These are phyloP conservation scores for Fregata magnificens DNA, from an alignment of 2,113 vertebrate genomes.

Conservation along the genomic window DNA sequence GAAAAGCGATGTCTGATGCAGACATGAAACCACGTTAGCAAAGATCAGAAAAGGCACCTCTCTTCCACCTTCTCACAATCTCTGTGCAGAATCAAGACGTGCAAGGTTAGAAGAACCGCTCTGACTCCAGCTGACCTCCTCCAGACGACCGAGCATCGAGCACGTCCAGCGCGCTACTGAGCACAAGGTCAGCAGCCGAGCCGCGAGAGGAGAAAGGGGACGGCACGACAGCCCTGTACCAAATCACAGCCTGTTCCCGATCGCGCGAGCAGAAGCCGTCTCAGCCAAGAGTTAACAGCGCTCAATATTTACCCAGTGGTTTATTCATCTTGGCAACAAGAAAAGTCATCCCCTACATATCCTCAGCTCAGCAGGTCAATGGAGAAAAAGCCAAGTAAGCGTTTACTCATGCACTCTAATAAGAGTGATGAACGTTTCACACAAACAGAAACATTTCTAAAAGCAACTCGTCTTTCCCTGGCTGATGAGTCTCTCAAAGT, in stretches of 20 bases:
- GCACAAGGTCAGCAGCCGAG: background rate
- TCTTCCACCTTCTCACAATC: background rate
- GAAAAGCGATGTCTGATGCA: background rate
- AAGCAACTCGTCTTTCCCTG: background rate
- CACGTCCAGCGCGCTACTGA: accelerated
- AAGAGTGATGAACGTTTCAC: background rate
- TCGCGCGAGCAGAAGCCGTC: background rate
- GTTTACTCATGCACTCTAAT: background rate
- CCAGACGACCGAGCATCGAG: accelerated
- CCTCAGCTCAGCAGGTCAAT: background rate
- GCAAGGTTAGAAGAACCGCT: background rate
- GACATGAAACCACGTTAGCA: background rate
- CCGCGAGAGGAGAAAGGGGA: background rate
- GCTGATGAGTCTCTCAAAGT: background rate
- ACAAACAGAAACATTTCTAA: background rate
- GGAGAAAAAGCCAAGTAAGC: background rate
- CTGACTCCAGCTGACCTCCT: background rate
- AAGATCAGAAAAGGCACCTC: background rate
- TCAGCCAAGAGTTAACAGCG: background rate
- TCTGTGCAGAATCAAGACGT: background rate
- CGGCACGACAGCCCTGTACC: accelerated
- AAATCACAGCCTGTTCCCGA: background rate
- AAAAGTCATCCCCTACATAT: background rate
- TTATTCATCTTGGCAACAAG: background rate
- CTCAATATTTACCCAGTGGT: background rate